A percentile compares a stretch with the other conserved stretches of the same genome.
Evolutionary conservation across 2,797 vertebrate species (phyloP).

Genomic region (Carapus acus): DNA sequence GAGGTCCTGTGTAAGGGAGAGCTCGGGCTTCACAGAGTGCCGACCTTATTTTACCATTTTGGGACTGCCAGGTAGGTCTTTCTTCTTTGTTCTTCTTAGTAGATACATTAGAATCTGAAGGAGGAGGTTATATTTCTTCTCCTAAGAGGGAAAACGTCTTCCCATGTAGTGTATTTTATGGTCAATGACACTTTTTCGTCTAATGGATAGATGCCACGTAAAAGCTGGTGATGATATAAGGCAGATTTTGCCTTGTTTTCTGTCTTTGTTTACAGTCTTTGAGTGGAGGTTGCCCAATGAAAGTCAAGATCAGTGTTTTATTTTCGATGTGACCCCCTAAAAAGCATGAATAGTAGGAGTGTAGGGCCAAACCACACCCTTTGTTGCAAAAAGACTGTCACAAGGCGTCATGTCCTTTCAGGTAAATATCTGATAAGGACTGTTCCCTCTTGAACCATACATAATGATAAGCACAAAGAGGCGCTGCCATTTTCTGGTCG

Average conservation of each 20-base stretch:
- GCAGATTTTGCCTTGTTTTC: no score
- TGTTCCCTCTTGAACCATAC: slow-evolving; percentile 38
- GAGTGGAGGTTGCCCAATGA: no score
- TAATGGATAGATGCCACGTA: no score
- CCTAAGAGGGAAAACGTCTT: no score
- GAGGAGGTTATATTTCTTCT: no score
- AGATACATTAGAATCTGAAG: no score
- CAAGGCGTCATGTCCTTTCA: slow-evolving; percentile 33
- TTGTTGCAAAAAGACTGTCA: slow-evolving; percentile 30
- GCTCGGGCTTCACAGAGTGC: slow-evolving; percentile 85
- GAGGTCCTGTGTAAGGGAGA: slow-evolving; percentile 82
- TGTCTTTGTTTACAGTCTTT: no score
- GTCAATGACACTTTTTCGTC: no score
- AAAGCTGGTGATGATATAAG: no score
- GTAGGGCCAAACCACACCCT: slow-evolving; percentile 39
- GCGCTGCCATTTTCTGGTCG: slow-evolving; percentile 40
- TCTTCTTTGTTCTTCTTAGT: no score
- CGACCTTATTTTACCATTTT: slow-evolving; percentile 86
- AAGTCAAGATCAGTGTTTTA: not conserved
- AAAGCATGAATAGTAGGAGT: not conserved
- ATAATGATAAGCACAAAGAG: slow-evolving; percentile 43
- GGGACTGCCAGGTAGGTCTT: slow-evolving; percentile 81
- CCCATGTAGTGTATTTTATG: no score
- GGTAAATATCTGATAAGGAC: slow-evolving; percentile 62
- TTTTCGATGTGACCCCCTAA: not conserved